A percentile compares a stretch with the other conserved stretches of the same genome.
Conservation (phyloP, 2,113 vertebrate genomes). For the Pseudopodoces humilis region DNA sequence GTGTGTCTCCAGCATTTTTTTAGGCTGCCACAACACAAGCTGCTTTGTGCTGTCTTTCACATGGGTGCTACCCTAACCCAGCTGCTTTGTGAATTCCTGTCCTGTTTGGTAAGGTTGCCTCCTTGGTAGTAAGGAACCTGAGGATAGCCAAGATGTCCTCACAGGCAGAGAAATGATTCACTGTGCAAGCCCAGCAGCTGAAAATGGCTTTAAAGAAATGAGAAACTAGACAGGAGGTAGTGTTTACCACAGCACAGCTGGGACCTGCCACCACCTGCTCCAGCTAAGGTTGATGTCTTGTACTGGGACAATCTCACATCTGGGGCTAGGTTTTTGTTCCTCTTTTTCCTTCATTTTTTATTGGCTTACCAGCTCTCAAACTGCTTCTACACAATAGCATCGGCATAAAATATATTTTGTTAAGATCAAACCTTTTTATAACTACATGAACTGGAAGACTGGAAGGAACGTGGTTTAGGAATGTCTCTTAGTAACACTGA, state of each 20-base stretch:
- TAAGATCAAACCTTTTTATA: not conserved
- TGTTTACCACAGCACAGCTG: accelerated
- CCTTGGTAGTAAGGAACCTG: not conserved
- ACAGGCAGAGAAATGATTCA: not conserved
- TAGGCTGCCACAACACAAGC: not conserved
- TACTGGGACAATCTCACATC: not conserved
- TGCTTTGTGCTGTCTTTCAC: not conserved
- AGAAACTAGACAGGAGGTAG: not conserved
- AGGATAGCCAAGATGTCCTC: not conserved
- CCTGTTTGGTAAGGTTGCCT: not conserved
- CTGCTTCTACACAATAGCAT: not conserved
- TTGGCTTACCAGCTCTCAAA: not conserved
- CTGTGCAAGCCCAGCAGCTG: not conserved
- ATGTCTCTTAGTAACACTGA: not conserved
- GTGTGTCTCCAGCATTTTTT: not conserved
- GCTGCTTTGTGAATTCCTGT: not conserved
- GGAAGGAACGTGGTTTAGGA: not conserved
- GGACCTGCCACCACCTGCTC: not conserved
- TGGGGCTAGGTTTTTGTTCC: not conserved
- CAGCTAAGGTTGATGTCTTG: not conserved
- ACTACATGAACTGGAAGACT: not conserved
- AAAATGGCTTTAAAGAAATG: not conserved
- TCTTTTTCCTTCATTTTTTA: not conserved
- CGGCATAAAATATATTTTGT: not conserved
- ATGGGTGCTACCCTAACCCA: not conserved